Percentiles rank a stretch among this genome's conserved stretches.
These are phyloP conservation scores for Leistus spinibarbis DNA, from an alignment of 2,888 invertebrate species.

Conservation along the genomic window DNA sequence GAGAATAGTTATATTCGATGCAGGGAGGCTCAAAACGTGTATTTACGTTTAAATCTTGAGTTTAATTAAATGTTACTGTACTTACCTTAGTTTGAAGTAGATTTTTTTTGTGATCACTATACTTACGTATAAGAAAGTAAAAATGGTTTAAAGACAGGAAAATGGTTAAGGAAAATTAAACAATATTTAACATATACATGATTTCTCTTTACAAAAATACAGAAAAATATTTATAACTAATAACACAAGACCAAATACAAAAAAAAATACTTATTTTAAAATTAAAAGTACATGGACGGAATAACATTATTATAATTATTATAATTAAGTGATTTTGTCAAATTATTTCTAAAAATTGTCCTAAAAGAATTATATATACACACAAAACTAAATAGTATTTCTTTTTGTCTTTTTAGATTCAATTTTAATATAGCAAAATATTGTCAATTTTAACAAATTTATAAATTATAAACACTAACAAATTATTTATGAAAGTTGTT, in stretches of 20 bases:
- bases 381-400: not conserved
- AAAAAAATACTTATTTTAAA: not conserved
- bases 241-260: not conserved
- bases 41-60: no score
- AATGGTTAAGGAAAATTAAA: no score
- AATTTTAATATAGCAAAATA: not conserved
- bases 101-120: no score
- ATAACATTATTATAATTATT: not conserved
- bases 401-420: not conserved
- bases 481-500: no score
- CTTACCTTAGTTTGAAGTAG: no score
- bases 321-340: not conserved
- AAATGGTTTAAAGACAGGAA: no score
- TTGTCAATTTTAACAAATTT: no score
- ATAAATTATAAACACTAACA: no score
- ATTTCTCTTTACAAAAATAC: not conserved
- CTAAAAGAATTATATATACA: not conserved
- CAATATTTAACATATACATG: not conserved
- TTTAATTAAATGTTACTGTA: no score
- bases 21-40: no score
- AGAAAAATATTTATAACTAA: not conserved
- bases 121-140: no score
- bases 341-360: not conserved
- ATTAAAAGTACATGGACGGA: not conserved
- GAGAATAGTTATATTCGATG: no score